Percentiles rank a stretch among this genome's conserved stretches.
Conservation (phyloP, 2,797 vertebrate genomes). For the Rhinella marina region DNA sequence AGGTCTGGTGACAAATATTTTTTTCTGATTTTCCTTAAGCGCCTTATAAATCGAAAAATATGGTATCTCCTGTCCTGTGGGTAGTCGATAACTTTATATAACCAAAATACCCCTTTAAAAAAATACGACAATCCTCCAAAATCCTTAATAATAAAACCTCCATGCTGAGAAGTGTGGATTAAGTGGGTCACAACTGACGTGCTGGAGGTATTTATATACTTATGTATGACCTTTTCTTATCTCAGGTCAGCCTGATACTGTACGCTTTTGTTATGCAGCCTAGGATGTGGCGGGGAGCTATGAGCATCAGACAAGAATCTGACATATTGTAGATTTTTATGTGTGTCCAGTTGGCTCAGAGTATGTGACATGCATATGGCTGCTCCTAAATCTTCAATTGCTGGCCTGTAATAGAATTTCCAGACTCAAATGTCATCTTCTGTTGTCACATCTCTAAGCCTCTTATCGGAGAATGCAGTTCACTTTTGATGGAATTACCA, state of each 20-base stretch:
- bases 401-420: conserved; percentile 58
- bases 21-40: too few species aligned
- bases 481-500: conserved; percentile 62
- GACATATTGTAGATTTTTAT: conserved; percentile 50
- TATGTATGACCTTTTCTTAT: conserved; percentile 52
- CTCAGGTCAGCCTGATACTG: conserved; percentile 50
- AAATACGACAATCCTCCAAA: neutral
- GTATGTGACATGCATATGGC: conserved; percentile 58
- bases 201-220: conserved; percentile 53
- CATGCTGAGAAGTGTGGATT: conserved; percentile 27
- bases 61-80: too few species aligned
- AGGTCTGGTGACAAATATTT: too few species aligned
- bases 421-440: conserved; percentile 60
- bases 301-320: conserved; percentile 39
- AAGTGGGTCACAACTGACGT: conserved; percentile 38
- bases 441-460: conserved; percentile 62
- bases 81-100: too few species aligned
- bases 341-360: conserved; percentile 55
- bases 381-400: conserved; percentile 57
- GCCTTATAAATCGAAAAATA: too few species aligned
- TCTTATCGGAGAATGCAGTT: conserved; percentile 62
- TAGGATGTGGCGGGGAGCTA: neutral
- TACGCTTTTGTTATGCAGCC: conserved; percentile 30
- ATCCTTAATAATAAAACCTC: conserved; percentile 9
- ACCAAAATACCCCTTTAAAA: neutral